Evolutionary conservation across 2,888 invertebrate genomes (phyloP).

Genomic region (Panzeria rudis): DNA sequence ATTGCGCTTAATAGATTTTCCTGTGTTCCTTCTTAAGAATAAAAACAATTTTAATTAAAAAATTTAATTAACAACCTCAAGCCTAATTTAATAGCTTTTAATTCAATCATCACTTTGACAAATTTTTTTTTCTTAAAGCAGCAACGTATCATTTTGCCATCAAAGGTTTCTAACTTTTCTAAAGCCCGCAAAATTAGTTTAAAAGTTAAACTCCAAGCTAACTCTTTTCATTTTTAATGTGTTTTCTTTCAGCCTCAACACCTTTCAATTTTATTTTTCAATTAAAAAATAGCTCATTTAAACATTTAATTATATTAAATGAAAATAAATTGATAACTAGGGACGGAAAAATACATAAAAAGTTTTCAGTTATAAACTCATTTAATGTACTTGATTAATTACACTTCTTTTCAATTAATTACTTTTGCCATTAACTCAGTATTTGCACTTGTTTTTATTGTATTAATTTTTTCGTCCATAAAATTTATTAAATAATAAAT

Average conservation of each 20-base stretch:
- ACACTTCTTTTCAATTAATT: conserved; percentile 53
- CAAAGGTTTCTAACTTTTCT: too few relatives aligned
- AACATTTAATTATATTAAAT: conserved; percentile 3
- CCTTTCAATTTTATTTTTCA: background rate
- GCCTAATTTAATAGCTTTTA: too few relatives aligned
- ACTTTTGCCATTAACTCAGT: conserved; percentile 19
- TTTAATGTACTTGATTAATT: conserved; percentile 57
- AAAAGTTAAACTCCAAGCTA: too few relatives aligned
- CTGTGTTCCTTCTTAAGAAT: too few relatives aligned
- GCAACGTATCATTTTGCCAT: too few relatives aligned
- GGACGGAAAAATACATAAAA: background rate
- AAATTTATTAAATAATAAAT: conserved; percentile 19
- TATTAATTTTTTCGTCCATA: background rate
- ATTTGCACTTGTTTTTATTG: background rate
- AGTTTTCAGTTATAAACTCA: conserved; percentile 14
- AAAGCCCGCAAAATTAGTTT: too few relatives aligned
- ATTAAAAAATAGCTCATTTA: background rate
- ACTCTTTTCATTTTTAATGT: background rate
- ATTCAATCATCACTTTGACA: too few relatives aligned
- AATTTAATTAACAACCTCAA: too few relatives aligned
- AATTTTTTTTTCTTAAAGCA: too few relatives aligned
- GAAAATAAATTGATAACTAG: conserved; percentile 33
- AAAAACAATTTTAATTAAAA: too few relatives aligned
- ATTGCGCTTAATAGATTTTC: too few relatives aligned
- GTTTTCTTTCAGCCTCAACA: background rate